phyloP scores from a whole-genome alignment of 2,888 invertebrate species.

The Ochropleura plecta region DNA sequence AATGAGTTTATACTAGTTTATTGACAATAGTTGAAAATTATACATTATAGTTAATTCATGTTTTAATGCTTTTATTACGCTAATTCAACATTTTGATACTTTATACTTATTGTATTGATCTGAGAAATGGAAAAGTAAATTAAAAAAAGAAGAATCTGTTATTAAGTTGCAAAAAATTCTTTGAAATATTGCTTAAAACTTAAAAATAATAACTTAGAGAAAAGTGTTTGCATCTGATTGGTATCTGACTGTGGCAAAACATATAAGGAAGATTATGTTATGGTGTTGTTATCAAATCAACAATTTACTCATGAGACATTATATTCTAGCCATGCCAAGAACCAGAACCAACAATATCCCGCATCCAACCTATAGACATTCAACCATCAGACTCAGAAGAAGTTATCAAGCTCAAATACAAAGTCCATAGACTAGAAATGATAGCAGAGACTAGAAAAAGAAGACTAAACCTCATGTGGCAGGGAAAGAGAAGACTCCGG shows the following conservation, averaged over 20 bases:
- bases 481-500: constrained; percentile 73
- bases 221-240: neutral
- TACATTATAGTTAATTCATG: neutral
- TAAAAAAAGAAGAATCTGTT: neutral
- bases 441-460: constrained; percentile 79
- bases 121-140: neutral
- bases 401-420: constrained; percentile 79
- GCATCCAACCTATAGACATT: constrained; percentile 72
- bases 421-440: constrained; percentile 78
- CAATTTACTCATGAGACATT: neutral
- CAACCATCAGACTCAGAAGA: constrained; percentile 77
- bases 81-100: neutral
- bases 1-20: neutral
- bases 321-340: constrained; percentile 79
- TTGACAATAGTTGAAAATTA: neutral
- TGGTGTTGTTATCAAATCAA: neutral
- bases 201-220: neutral
- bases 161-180: neutral
- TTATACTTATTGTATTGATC: neutral
- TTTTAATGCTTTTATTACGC: neutral
- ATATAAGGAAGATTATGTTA: neutral
- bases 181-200: neutral
- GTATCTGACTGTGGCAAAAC: neutral
- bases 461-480: constrained; percentile 79
- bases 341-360: constrained; percentile 76